These are phyloP conservation scores for Drosophila malerkotliana DNA, from an alignment of 1,140 invertebrate genomes.

Conservation along the genomic window DNA sequence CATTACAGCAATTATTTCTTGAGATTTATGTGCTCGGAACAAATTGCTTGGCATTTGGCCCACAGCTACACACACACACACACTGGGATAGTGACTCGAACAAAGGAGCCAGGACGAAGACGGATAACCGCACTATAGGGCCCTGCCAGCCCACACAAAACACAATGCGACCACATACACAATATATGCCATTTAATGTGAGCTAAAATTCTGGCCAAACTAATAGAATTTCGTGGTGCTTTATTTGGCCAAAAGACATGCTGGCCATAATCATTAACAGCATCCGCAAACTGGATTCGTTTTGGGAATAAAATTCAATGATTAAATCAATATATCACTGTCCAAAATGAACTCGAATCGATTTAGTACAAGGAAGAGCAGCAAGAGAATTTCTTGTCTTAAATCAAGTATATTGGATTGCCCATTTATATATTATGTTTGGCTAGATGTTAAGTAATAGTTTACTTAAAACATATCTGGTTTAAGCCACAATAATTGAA, in stretches of 20 bases:
- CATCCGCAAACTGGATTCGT: conserved; percentile 4
- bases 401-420: neutral
- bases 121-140: conserved; percentile 43
- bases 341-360: conserved; percentile 23
- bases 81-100: neutral
- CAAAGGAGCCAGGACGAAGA: conserved; percentile 41
- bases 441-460: too few relatives aligned
- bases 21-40: conserved; percentile 68
- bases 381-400: neutral
- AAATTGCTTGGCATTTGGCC: conserved; percentile 70
- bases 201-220: conserved; percentile 14
- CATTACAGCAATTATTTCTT: conserved; percentile 45
- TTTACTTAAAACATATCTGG: conserved; percentile 9
- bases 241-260: conserved; percentile 3
- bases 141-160: conserved; percentile 35
- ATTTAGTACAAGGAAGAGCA: neutral
- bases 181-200: conserved; percentile 18
- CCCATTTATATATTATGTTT: too few relatives aligned
- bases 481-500: conserved; percentile 26
- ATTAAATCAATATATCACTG: conserved; percentile 39
- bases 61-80: conserved; percentile 1
- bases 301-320: conserved; percentile 31
- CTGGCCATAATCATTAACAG: conserved; percentile 13
- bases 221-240: conserved; percentile 31
- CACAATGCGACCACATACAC: conserved; percentile 1